Evolutionary conservation across 2,113 vertebrate genomes (phyloP).

Genomic region (Nipponia nippon): DNA sequence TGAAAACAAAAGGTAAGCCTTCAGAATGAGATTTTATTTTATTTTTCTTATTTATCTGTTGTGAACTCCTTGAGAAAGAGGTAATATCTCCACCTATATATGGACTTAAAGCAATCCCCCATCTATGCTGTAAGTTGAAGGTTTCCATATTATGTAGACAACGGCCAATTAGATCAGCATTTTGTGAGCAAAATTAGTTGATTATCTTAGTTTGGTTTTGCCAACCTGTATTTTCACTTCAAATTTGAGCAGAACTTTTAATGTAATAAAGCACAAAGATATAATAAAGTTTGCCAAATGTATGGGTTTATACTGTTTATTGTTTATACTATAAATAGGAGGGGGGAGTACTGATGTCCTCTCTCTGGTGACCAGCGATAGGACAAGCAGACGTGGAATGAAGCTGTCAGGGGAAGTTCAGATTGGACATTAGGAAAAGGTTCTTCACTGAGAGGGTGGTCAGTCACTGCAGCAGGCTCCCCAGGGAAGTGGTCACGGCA

Average conservation of each 20-base stretch:
- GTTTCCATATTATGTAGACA: background rate
- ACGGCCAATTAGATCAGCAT: background rate
- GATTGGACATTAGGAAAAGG: background rate
- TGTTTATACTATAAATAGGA: background rate
- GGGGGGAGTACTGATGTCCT: background rate
- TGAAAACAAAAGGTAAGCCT: conserved; percentile 90
- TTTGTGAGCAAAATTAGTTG: background rate
- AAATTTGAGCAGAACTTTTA: background rate
- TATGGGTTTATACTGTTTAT: background rate
- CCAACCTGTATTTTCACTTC: background rate
- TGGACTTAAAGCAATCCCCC: background rate
- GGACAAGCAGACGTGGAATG: background rate
- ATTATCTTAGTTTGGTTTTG: background rate
- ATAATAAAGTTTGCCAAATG: background rate
- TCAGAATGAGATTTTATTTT: background rate
- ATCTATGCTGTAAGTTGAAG: background rate
- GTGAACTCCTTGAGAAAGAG: background rate
- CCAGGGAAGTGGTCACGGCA: background rate
- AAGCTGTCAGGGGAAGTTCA: background rate
- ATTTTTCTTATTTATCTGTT: background rate
- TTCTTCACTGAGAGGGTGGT: background rate
- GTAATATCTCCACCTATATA: background rate
- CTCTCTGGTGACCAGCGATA: background rate
- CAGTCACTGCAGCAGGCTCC: background rate
- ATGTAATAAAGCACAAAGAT: background rate